Percentiles rank a stretch among this genome's conserved stretches.
Evolutionary conservation across 2,797 vertebrate genomes (phyloP).

Genomic region (Onychomys torridus): DNA sequence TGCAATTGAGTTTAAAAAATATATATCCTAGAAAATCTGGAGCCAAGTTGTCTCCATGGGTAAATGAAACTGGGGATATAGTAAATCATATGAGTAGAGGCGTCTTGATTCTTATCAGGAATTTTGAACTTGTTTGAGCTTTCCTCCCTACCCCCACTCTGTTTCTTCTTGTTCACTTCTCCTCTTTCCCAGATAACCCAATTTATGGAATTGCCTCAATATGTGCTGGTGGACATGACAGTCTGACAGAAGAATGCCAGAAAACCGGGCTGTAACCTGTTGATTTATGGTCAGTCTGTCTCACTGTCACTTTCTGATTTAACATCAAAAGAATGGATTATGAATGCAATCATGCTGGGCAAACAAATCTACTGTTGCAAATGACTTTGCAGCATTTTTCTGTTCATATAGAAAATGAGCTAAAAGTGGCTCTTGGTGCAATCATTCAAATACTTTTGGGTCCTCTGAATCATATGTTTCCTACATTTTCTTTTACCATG

Average conservation of each 20-base stretch:
- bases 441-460: constrained; percentile 73
- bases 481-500: constrained; percentile 75
- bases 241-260: constrained; percentile 65
- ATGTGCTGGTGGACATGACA: constrained; percentile 59
- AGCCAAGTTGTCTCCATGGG: constrained; percentile 1
- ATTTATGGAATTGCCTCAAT: constrained; percentile 75
- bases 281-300: constrained; percentile 65
- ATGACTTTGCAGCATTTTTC: constrained; percentile 70
- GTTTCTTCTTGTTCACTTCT: constrained; percentile 54
- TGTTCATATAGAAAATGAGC: constrained; percentile 64
- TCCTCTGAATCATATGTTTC: constrained; percentile 73
- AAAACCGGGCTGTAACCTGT: constrained; percentile 57
- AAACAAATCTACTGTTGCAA: constrained; percentile 77
- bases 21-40: constrained; percentile 37
- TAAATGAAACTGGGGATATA: not conserved
- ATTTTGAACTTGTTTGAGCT: constrained; percentile 58
- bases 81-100: constrained; percentile 47
- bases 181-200: constrained; percentile 64
- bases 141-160: not conserved
- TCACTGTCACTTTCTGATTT: constrained; percentile 76
- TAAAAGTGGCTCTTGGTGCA: constrained; percentile 72
- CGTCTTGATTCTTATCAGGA: constrained; percentile 61
- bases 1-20: constrained; percentile 33
- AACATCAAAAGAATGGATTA: constrained; percentile 77
- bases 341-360: constrained; percentile 43